Evolutionary conservation across 2,888 invertebrate species (phyloP), one percentile per base, ranked within the genome.

Genomic region (Epirrhoe tristata): DNA sequence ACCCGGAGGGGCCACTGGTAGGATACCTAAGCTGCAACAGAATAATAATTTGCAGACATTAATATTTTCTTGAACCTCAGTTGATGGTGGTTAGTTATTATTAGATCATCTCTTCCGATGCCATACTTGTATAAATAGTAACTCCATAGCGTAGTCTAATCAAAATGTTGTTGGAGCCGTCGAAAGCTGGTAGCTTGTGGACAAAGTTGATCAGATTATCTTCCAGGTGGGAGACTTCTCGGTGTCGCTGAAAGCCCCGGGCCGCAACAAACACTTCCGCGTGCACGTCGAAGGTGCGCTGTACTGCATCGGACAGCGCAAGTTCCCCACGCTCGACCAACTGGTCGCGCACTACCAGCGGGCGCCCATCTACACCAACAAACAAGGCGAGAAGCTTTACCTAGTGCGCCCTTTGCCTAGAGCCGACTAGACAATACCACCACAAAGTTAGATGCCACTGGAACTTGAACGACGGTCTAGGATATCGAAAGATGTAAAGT

Each of bases 251-350:
- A 99, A 99, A 94, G 99, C 99, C 57, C 98, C 98, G 53, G 98
- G 98, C 31, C 96, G 99, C 79, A 99, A 99, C 95, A 99, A 99
- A 90, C 99, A 99, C 93, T 99, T 99, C 94, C 97, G 99, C 84
- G 99, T 99, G 82, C 98, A 98, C 90, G 98, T 98, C 73, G 98
- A 98, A 87, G 97, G 97, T 77, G 96, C 96, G 72, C 95, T 98
- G 78, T 98, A 98, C 92, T 98, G 98, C 93, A 99, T 99, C 93
- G 99, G 99, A 52, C 99, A 99, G 94, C 97, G 99, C 86, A 98
- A 98, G 93, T 99, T 99, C 94, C 96, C 97, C 82, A 96, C 98
- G 66, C 94, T 99, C 83, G 99, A 99, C 87, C 98, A 98, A 89
- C 95, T 99, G 78, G 99, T 99, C 80, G 97, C 98, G 86, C 99